Evolutionary conservation across 64 coral and sea anemone species (phyloP).

Genomic region (Anthopleura sola): DNA sequence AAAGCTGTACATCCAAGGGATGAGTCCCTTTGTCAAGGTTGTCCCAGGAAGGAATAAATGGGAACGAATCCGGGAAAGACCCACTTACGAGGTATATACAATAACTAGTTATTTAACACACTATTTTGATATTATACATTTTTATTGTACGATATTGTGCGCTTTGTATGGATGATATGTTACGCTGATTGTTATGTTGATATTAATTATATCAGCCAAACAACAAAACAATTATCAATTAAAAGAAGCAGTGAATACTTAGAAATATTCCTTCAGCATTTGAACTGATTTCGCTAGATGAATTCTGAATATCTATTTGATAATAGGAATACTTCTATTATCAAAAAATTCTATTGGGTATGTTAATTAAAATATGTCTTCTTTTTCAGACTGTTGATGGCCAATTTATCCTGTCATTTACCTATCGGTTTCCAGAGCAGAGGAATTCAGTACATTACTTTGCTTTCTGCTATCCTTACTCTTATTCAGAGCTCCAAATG

Average conservation of each 20-base stretch:
- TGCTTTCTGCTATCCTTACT: constrained; percentile 95
- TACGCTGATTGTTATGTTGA: too few relatives aligned
- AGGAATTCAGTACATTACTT: constrained; percentile 76
- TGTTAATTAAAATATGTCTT: not conserved
- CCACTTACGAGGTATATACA: constrained; percentile 71
- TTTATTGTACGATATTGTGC: not conserved
- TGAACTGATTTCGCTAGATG: too few relatives aligned
- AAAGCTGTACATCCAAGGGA: constrained; percentile 88
- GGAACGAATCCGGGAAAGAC: constrained; percentile 93
- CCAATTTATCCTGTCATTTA: constrained; percentile 84
- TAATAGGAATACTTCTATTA: too few relatives aligned
- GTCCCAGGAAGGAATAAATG: constrained; percentile 76
- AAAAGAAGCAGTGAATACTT: too few relatives aligned
- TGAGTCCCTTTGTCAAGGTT: constrained; percentile 85
- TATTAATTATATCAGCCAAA: too few relatives aligned
- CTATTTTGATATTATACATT: too few relatives aligned
- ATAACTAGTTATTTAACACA: not conserved
- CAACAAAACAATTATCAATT: too few relatives aligned
- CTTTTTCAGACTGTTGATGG: constrained; percentile 87
- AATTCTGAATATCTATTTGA: too few relatives aligned
- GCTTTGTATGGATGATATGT: too few relatives aligned
- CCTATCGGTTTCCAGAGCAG: constrained; percentile 93
- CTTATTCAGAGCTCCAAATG: constrained; percentile 83
- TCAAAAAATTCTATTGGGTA: too few relatives aligned
- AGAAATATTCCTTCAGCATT: too few relatives aligned